Conservation (phyloP, 30 jellyfish, hydroid and myxozoan genomes). For the Clytia hemisphaerica region DNA sequence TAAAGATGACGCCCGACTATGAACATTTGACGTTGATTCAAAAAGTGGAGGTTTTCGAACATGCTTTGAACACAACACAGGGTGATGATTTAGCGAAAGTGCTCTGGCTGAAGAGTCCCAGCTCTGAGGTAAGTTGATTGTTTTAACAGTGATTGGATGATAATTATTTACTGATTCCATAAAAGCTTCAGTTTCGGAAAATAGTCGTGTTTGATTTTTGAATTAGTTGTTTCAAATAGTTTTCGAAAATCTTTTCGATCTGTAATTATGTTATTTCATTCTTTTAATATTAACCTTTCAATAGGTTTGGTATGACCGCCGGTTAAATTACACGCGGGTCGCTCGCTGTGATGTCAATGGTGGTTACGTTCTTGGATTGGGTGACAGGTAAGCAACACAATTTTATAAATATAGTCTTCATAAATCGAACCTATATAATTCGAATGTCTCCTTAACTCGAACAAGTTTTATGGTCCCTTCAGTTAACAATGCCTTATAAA, state of each 20-base stretch:
- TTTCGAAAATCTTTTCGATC: too few species aligned
- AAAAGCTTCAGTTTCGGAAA: background rate
- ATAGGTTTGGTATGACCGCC: constrained; percentile 98
- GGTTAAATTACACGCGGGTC: constrained; percentile 91
- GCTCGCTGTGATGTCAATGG: constrained; percentile 97
- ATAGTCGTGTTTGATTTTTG: too few species aligned
- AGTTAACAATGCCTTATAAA: too few species aligned
- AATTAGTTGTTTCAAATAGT: too few species aligned
- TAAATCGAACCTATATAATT: background rate
- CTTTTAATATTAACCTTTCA: too few species aligned
- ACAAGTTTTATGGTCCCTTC: too few species aligned
- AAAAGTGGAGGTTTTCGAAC: constrained; percentile 93
- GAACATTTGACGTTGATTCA: constrained; percentile 89
- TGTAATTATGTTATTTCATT: too few species aligned
- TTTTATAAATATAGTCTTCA: background rate
- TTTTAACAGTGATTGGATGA: background rate
- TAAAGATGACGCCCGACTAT: constrained; percentile 93
- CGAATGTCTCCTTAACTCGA: too few species aligned
- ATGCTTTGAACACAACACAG: constrained; percentile 75
- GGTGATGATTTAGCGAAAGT: constrained; percentile 95
- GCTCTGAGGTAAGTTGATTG: constrained; percentile 83
- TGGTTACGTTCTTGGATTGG: constrained; percentile 96
- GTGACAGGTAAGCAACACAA: constrained; percentile 73
- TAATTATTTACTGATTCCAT: background rate
- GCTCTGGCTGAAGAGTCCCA: constrained; percentile 95